These are phyloP conservation scores for Gerris lacustris DNA, from an alignment of 2,888 invertebrate genomes.

Conservation along the genomic window DNA sequence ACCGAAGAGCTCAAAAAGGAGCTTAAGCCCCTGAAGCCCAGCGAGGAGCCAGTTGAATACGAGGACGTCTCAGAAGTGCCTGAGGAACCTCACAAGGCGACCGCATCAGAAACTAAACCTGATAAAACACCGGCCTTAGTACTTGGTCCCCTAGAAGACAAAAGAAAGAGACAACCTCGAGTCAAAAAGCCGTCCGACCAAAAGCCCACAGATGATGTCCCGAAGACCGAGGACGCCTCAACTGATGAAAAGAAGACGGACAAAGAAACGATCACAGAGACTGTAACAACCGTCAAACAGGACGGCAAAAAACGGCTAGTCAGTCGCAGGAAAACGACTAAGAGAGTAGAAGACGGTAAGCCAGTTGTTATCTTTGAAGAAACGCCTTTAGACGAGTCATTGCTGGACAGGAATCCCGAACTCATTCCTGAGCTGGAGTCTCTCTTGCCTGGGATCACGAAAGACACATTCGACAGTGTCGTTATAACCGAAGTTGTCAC, in stretches of 20 bases:
- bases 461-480: not conserved
- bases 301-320: not conserved
- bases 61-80: not conserved
- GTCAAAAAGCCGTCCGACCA: not conserved
- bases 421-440: not conserved
- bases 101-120: not conserved
- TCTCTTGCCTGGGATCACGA: not conserved
- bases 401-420: not conserved
- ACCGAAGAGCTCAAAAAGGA: not conserved
- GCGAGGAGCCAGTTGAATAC: not conserved
- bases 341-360: not conserved
- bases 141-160: not conserved
- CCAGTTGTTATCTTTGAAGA: not conserved
- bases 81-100: too few species aligned
- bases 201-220: not conserved
- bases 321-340: not conserved
- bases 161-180: not conserved
- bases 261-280: not conserved
- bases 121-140: not conserved
- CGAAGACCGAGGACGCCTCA: not conserved
- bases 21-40: not conserved
- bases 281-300: not conserved
- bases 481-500: not conserved
- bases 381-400: not conserved
- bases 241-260: not conserved